A percentile compares a stretch with the other conserved stretches of the same genome.
phyloP scores from a whole-genome alignment of 2,113 vertebrate species.

The Etheostoma cragini region DNA sequence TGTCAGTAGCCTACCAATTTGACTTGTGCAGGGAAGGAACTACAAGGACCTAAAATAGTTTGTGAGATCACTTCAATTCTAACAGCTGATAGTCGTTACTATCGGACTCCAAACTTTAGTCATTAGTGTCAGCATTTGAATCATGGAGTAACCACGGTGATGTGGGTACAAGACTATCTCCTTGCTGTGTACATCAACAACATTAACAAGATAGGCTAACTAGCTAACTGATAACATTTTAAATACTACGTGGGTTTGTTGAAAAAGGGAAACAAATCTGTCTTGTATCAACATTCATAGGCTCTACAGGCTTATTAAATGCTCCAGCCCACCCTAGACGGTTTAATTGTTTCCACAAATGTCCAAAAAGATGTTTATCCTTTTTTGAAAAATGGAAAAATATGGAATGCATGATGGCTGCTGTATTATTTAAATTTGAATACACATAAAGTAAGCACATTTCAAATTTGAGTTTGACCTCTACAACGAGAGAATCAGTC shows the following conservation, averaged over 20 bases:
- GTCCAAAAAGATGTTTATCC: not conserved
- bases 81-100: too few species aligned
- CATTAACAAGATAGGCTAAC: not conserved
- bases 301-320: not conserved
- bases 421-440: not conserved
- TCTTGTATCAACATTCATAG: not conserved
- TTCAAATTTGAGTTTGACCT: not conserved
- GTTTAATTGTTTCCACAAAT: not conserved
- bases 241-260: not conserved
- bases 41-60: too few species aligned
- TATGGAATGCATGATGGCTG: not conserved
- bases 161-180: too few species aligned
- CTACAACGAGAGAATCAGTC: not conserved
- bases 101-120: too few species aligned
- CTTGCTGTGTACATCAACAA: not conserved
- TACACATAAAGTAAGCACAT: not conserved
- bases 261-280: not conserved
- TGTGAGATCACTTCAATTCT: too few species aligned
- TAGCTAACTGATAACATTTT: not conserved
- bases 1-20: not conserved
- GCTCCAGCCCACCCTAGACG: not conserved
- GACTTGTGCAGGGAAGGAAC: too few species aligned
- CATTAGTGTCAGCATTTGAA: too few species aligned
- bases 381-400: not conserved
- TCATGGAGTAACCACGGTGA: too few species aligned